phyloP scores from a whole-genome alignment of 2,797 vertebrate genomes.

The Prionace glauca region DNA sequence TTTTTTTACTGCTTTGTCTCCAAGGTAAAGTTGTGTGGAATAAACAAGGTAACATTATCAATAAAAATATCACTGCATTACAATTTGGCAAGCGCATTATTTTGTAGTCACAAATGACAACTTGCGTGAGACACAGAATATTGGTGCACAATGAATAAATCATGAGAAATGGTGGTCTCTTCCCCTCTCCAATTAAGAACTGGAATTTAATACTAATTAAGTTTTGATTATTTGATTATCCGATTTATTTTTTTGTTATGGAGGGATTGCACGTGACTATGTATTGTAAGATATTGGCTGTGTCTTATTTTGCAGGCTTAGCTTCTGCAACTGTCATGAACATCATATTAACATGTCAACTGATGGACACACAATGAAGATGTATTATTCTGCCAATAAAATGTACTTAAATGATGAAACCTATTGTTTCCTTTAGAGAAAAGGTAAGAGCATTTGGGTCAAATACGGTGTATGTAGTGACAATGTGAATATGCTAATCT shows the following conservation, averaged over 20 bases:
- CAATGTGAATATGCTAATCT: not conserved
- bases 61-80: not conserved
- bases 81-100: not conserved
- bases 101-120: not conserved
- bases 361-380: not conserved
- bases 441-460: not conserved
- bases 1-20: slow-evolving; percentile 18
- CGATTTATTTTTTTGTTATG: not conserved
- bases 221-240: not conserved
- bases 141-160: not conserved
- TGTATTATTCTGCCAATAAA: not conserved
- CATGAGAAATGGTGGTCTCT: not conserved
- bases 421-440: not conserved
- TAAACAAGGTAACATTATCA: slow-evolving; percentile 30
- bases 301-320: not conserved
- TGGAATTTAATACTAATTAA: slow-evolving; percentile 9
- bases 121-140: not conserved
- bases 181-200: not conserved
- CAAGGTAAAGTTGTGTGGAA: slow-evolving; percentile 9
- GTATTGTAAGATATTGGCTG: not conserved
- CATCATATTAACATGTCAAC: not conserved
- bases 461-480: not conserved
- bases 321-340: not conserved
- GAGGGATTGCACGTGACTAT: not conserved
- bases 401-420: not conserved